Percentiles rank a stretch among this genome's conserved stretches.
Evolutionary conservation across 2,797 vertebrate species (phyloP).

Genomic region (Ataeniobius toweri): DNA sequence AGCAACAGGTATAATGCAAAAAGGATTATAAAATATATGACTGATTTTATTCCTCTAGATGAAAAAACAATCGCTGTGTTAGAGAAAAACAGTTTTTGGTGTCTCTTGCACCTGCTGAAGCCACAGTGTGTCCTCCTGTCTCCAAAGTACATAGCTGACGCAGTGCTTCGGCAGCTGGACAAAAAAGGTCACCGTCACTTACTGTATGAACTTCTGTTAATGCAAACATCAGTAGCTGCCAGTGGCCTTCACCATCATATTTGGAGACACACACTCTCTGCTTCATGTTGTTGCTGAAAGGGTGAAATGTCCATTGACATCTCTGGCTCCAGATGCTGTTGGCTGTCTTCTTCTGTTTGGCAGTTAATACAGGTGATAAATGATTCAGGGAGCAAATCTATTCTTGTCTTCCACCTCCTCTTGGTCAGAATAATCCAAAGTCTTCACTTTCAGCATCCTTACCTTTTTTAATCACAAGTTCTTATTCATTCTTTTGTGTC

Average conservation of each 20-base stretch:
- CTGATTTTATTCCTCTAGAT: too few species aligned
- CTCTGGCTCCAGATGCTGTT: neutral
- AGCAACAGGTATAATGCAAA: too few species aligned
- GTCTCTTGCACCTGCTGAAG: neutral
- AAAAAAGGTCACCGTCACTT: neutral
- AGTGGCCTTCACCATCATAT: neutral
- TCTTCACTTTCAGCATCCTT: conserved; percentile 2
- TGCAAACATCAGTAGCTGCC: neutral
- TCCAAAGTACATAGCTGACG: neutral
- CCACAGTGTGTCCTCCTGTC: neutral
- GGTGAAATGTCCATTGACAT: conserved; percentile 3
- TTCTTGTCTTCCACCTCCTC: conserved; percentile 30
- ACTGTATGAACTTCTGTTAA: neutral
- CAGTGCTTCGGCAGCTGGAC: neutral
- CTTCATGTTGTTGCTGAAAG: conserved; percentile 12
- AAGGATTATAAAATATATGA: too few species aligned
- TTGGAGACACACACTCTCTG: neutral
- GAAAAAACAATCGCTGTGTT: too few species aligned
- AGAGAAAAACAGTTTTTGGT: neutral
- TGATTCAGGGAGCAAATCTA: conserved; percentile 28
- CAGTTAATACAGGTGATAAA: conserved; percentile 30
- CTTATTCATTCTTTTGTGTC: neutral
- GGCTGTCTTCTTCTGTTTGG: neutral
- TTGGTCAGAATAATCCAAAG: conserved; percentile 2
- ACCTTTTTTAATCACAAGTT: neutral